Evolutionary conservation across 2,113 vertebrate species (phyloP).

Genomic region (Pycnonotus jocosus): DNA sequence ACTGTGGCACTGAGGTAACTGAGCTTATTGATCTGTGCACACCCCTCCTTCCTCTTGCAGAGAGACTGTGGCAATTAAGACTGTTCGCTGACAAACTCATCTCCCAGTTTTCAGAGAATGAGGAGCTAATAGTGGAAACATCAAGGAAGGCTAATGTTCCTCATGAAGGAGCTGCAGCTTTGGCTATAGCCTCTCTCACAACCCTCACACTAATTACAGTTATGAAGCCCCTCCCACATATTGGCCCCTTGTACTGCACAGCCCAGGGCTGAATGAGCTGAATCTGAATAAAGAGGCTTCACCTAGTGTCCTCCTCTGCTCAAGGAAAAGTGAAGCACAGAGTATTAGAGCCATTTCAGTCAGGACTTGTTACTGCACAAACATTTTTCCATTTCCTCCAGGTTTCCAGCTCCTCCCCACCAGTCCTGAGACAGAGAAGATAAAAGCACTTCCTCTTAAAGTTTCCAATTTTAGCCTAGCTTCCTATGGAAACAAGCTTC

Average conservation of each 20-base stretch:
- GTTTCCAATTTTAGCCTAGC: not conserved
- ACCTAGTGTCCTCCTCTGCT: not conserved
- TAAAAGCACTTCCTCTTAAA: not conserved
- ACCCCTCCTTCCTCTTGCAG: not conserved
- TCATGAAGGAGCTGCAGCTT: not conserved
- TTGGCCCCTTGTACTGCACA: rapidly evolving
- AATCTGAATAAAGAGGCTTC: not conserved
- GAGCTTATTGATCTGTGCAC: not conserved
- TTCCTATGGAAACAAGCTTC: not conserved
- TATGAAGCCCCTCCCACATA: not conserved
- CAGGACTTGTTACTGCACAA: not conserved
- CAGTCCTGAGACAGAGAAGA: not conserved
- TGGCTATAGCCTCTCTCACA: not conserved
- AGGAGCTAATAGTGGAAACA: not conserved
- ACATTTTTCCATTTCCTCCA: not conserved
- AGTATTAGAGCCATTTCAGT: not conserved
- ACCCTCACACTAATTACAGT: not conserved
- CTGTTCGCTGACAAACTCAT: not conserved
- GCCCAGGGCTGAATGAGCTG: rapidly evolving
- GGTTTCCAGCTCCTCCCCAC: not conserved
- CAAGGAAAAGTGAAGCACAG: not conserved
- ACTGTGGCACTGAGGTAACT: not conserved
- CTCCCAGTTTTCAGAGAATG: not conserved
- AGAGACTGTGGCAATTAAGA: not conserved
- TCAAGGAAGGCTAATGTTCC: not conserved